Base-by-base conservation (phyloP, 2,113 vertebrate species). In the Trogon surrucura region DNA sequence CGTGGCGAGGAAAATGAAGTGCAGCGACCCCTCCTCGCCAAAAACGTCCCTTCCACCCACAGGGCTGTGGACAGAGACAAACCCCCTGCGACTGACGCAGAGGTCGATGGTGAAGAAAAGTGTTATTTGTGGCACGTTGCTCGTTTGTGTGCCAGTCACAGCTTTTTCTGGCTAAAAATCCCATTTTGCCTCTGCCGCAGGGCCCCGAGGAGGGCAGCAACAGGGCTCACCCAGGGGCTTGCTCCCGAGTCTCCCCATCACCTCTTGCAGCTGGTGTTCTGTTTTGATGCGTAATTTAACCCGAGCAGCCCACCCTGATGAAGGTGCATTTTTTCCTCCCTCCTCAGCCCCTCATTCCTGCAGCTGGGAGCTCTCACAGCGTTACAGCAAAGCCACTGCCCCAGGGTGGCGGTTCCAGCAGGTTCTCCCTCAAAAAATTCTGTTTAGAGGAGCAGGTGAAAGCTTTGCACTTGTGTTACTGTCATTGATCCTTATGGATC, bases 171-270 rank as follows among this genome's bases (percentile, higher is more conserved):
- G 20, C 20, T 48, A 26, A 38, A 91, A 93, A 77, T 56, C 41
- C 77, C 22, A 10, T 73, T 77, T 47, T 1, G 4, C 21, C 53
- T 72, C 13, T 1, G 1, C 45, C 0, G 0, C 4, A 25, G 58
- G 48, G n/a, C 58, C 47, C 65, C 2, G 8, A 78, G 74, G 48
- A 80, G 54, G n/a, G 34, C 13, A 1, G 1, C 45, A 44, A 9
- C 3, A 11, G 20, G 6, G 17, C 21, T 73, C 7, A 16, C 14
- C 8, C 4, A 2, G 45, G 30, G 4, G 36, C 41, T 30, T 85
- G 27, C 58, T 81, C 48, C 36, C 5, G 3, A 3, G 15, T 45
- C 20, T 62, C 18, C 25, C 44, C 45, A 7, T 80, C 30, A 4
- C 29, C 32, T 16, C 38, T 30, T 50, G 25, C 57, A 60, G 17